Evolutionary conservation across 2,797 vertebrate species (phyloP).

Genomic region (Pygocentrus nattereri): DNA sequence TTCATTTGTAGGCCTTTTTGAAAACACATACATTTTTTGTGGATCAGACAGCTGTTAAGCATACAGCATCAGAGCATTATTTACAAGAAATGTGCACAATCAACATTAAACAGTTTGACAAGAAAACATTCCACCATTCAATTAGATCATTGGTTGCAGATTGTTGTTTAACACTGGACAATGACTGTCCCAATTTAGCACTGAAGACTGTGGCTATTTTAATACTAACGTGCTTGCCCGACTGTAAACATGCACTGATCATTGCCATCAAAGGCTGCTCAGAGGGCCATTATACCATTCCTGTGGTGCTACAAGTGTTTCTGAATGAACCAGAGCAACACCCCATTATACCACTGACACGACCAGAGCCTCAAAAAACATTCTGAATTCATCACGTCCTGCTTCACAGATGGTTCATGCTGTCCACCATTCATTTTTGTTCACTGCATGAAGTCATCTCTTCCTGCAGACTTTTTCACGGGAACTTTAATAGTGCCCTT

Average conservation of each 20-base stretch:
- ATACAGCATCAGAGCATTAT: neutral
- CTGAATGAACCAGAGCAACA: slow-evolving; percentile 8
- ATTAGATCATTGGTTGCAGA: slow-evolving; percentile 30
- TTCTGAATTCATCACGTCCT: slow-evolving; percentile 24
- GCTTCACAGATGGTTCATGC: neutral
- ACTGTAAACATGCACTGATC: slow-evolving; percentile 28
- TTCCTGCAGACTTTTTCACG: slow-evolving; percentile 29
- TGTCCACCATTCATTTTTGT: neutral
- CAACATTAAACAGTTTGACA: neutral
- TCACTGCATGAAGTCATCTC: slow-evolving; percentile 24
- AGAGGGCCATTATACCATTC: slow-evolving; percentile 26
- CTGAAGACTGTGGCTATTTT: neutral
- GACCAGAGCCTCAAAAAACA: slow-evolving; percentile 29
- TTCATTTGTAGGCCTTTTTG: slow-evolving; percentile 19
- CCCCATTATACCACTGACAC: slow-evolving; percentile 16
- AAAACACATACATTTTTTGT: slow-evolving; percentile 18
- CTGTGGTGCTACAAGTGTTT: slow-evolving; percentile 36
- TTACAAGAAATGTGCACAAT: slow-evolving; percentile 10
- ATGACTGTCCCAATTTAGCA: slow-evolving; percentile 6
- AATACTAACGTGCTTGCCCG: slow-evolving; percentile 26
- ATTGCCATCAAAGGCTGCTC: slow-evolving; percentile 21
- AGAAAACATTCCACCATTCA: slow-evolving; percentile 24
- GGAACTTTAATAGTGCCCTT: slow-evolving; percentile 44
- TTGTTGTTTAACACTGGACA: slow-evolving; percentile 23
- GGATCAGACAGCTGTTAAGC: slow-evolving; percentile 30